Evolutionary conservation across 2,113 vertebrate genomes (phyloP), one percentile per base, ranked within the genome.

Genomic region (Etheostoma cragini): DNA sequence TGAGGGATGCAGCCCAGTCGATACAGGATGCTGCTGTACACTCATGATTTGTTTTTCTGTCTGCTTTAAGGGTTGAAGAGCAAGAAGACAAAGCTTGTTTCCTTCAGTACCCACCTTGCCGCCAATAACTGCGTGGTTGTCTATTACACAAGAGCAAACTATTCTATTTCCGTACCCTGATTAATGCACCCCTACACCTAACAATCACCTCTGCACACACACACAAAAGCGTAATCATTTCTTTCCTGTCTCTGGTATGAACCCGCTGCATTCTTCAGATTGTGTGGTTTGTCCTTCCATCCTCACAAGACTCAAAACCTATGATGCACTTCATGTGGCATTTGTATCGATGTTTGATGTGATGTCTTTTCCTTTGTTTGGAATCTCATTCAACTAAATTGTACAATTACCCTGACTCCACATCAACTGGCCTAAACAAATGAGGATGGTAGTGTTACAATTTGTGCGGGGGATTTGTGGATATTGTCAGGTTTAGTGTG

Each of bases 121-220:
- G 35, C 8, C 69, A 57, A 60, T 49, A 66, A 65, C 11, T n/a
- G 42, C 56, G 47, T 77, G 22, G 64, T 77, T 77, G 77, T 53
- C 77, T 58, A 52, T 72, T 57, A 67, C 49, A 72, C 54, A 61
- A n/a, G 57, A 58, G 68, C 54, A 62, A 81, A 61, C 24, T 12
- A 22, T 79, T 69, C 57, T 73, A 70, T 85, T 83, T 72, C 76
- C 14, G 46, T 69, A 53, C 63, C 68, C 49, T 66, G 76, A 75
- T 83, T 78, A 83, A 78, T 80, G 63, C 58, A 1, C 21, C 6
- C 26, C 19, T 42, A 22, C 62, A 22, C 33, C 22, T 54, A n/a
- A 14, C 26, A 33, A 4, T 26, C 33, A 56, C 47, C 49, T 74
- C 46, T 68, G 60, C 17, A 8, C 15, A 5, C 19, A 52, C 30